phyloP scores from a whole-genome alignment of 92 coral and sea anemone genomes.

The Umimayanthus kanabou region DNA sequence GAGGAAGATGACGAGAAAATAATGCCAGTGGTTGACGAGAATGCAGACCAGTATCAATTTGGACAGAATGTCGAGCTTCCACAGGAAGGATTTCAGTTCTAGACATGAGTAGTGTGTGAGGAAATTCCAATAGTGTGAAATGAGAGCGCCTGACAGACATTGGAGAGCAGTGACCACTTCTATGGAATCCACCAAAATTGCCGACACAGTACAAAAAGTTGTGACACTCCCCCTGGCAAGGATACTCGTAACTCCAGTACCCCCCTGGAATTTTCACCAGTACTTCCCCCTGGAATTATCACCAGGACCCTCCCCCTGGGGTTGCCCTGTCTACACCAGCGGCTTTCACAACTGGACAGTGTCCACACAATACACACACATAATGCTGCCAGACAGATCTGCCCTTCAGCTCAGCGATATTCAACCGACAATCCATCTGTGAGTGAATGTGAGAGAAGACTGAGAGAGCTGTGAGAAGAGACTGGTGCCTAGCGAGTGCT shows the following conservation, averaged over 20 bases:
- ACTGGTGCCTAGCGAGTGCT: slow-evolving; percentile 33
- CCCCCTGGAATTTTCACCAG: background rate
- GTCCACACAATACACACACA: slow-evolving; percentile 17
- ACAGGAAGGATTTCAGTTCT: slow-evolving; percentile 89
- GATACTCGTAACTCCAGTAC: background rate
- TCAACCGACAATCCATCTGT: slow-evolving; percentile 32
- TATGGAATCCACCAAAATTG: background rate
- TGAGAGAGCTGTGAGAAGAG: slow-evolving; percentile 37
- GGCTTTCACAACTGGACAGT: background rate
- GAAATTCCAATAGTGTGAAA: background rate
- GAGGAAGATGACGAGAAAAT: slow-evolving; percentile 96
- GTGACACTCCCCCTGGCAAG: background rate
- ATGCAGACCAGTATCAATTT: slow-evolving; percentile 87
- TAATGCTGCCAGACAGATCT: slow-evolving; percentile 16
- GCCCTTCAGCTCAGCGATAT: slow-evolving; percentile 36
- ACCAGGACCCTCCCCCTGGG: background rate
- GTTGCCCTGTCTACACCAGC: background rate
- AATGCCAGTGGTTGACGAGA: slow-evolving; percentile 75
- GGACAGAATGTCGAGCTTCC: slow-evolving; percentile 81
- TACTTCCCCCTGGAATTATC: background rate
- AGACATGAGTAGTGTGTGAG: background rate
- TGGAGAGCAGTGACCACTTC: background rate
- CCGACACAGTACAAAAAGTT: background rate
- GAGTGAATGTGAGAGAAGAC: slow-evolving; percentile 49
- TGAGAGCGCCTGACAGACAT: background rate